These are phyloP conservation scores for Pao palembangensis DNA, from an alignment of 2,113 vertebrate genomes.

Conservation along the genomic window DNA sequence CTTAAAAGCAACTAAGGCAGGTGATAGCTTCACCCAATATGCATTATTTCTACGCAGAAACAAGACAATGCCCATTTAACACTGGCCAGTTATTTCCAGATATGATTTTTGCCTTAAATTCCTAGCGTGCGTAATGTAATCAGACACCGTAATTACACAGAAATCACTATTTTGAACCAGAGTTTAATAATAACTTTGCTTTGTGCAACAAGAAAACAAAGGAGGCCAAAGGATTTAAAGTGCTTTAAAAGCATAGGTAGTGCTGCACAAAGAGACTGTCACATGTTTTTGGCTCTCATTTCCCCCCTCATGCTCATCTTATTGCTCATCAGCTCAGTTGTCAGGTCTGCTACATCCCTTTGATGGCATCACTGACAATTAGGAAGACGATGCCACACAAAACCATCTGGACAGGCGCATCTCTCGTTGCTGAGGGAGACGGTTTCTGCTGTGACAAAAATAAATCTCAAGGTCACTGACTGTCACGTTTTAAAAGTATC, in stretches of 20 bases:
- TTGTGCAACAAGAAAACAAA: constrained; percentile 43
- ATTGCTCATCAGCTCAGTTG: constrained; percentile 78
- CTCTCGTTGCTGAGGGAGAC: constrained; percentile 76
- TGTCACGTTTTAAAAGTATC: constrained; percentile 74
- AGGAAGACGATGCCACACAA: constrained; percentile 79
- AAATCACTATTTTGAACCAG: constrained; percentile 32
- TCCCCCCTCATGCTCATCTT: constrained; percentile 63
- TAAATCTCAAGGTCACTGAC: constrained; percentile 78
- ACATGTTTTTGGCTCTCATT: constrained; percentile 61
- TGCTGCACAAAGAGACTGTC: constrained; percentile 57
- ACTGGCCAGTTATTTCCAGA: constrained; percentile 2
- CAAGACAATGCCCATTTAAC: background rate
- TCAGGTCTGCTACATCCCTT: constrained; percentile 77
- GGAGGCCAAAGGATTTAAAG: constrained; percentile 40
- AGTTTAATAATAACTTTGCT: constrained; percentile 34
- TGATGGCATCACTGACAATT: constrained; percentile 83
- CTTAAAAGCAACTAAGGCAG: constrained; percentile 46
- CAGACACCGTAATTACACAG: constrained; percentile 41
- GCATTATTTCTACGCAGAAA: background rate
- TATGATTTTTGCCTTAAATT: constrained; percentile 27
- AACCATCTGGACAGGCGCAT: constrained; percentile 80
- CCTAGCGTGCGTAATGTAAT: constrained; percentile 26
- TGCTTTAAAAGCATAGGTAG: constrained; percentile 59
- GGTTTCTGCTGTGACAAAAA: constrained; percentile 76
- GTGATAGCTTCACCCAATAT: constrained; percentile 30